Base-by-base conservation (phyloP, 2,888 invertebrate species). In the Noctua fimbriata region DNA sequence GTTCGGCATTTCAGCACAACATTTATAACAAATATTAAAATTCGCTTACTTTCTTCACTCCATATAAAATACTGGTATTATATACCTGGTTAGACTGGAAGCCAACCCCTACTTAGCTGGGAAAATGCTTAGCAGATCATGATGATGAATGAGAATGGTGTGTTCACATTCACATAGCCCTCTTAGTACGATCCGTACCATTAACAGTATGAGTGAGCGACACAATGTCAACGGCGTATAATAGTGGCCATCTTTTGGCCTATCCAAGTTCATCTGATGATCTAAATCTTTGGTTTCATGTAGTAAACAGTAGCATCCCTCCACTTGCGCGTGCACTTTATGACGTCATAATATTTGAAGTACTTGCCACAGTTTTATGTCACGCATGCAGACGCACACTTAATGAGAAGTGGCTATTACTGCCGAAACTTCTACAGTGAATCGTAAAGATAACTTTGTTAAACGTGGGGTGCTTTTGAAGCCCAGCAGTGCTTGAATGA, bases 301-400 rank as follows among this genome's bases (percentile, higher is more conserved):
- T 47, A 72, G 52, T 67, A 71, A 81, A 63, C 86, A 86, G 66
- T 12, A 72, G 41, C 36, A 81, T 74, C 63, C 82, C 71, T 70
- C 28, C 47, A 52, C 16, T 69, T 52, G 12, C n/a, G 75, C 77
- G 72, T 86, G 88, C 81, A 81, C 36, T 89, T 88, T 87, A 89
- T 79, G 90, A 87, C 73, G 85, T 77, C 85, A 81, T 88, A 85
- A 88, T 77, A 79, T 73, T 67, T 47, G 41, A 71, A 77, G 77
- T 36, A 73, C 70, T 73, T 69, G 67, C 44, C 58, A 60, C 77
- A 70, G 78, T 73, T 84, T 82, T 84, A 84, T 73, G 78, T 58
- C 58, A 86, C 87, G 55, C 83, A 86, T 86, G 87, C 87, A 82
- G 82, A 79, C 74, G 65, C 65, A 67, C 83, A 86, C 87, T 83